phyloP scores from a whole-genome alignment of 2,113 vertebrate species.

The Pseudopipra pipra region DNA sequence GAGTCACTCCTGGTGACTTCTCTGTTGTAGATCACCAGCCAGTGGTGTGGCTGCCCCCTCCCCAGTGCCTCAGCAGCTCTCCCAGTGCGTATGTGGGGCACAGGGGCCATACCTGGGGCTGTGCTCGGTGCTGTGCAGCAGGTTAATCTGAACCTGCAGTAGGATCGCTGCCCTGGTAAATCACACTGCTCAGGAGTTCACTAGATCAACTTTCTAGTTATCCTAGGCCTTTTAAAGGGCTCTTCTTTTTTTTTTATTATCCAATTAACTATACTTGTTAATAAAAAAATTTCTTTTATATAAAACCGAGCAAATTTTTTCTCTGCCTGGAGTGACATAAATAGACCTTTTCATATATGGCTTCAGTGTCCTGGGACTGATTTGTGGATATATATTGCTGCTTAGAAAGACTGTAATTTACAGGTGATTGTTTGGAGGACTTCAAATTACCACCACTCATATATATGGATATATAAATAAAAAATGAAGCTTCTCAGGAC shows the following conservation, averaged over 20 bases:
- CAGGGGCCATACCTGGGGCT: neutral
- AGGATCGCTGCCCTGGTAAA: neutral
- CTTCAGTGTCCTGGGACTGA: conserved; percentile 54
- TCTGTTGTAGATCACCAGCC: too few relatives aligned
- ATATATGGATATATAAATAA: conserved; percentile 68
- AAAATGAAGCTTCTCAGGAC: conserved; percentile 62
- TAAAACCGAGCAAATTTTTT: neutral
- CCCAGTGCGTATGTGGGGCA: rapidly evolving
- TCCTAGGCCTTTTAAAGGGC: neutral
- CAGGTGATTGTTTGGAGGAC: conserved; percentile 64
- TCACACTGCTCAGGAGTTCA: conserved; percentile 9
- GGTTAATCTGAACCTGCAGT: neutral
- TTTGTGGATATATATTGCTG: conserved; percentile 48
- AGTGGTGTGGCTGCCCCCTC: rapidly evolving
- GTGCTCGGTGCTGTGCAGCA: neutral
- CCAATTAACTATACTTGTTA: conserved; percentile 63
- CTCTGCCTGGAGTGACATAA: conserved; percentile 35
- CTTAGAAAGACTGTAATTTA: conserved; percentile 65
- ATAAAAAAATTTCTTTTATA: conserved; percentile 43
- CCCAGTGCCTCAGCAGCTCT: neutral
- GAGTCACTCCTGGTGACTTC: neutral
- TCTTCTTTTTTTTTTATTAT: conserved; percentile 41
- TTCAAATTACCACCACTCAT: conserved; percentile 60
- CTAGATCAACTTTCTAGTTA: conserved; percentile 38
- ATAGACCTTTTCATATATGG: conserved; percentile 4